Percentiles rank a stretch among this genome's conserved stretches.
Evolutionary conservation across 2,113 vertebrate genomes (phyloP).

Genomic region (Gobio gobio): DNA sequence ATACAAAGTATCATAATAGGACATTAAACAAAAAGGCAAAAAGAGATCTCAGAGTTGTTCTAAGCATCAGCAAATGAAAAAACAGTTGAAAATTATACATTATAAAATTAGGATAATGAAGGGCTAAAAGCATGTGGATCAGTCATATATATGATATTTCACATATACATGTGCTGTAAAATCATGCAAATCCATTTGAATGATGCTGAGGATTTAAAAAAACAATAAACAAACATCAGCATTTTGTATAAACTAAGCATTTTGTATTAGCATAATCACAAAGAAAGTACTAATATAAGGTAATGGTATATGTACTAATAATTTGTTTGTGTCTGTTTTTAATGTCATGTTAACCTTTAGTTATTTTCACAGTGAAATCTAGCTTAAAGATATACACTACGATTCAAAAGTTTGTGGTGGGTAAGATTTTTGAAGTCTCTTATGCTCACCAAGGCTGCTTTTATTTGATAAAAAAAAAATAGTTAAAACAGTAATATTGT

Average conservation of each 20-base stretch:
- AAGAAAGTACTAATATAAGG: neutral
- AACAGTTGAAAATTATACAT: neutral
- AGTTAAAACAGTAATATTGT: neutral
- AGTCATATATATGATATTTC: constrained; percentile 37
- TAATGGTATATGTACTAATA: no score
- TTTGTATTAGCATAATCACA: neutral
- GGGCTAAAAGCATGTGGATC: constrained; percentile 2
- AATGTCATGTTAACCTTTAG: neutral
- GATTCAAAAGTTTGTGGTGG: neutral
- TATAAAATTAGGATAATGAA: constrained; percentile 7
- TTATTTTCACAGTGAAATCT: neutral
- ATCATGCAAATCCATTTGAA: constrained; percentile 49
- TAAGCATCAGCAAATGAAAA: neutral
- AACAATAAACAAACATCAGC: constrained; percentile 9
- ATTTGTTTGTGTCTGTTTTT: neutral
- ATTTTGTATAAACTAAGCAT: neutral
- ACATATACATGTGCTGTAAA: constrained; percentile 48
- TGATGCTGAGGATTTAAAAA: constrained; percentile 12
- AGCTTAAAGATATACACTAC: neutral
- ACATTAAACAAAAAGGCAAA: neutral
- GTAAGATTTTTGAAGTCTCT: neutral
- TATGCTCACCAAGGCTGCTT: neutral
- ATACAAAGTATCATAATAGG: neutral
- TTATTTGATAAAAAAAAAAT: neutral
- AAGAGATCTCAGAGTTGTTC: neutral